These are phyloP conservation scores for Amniataba percoides DNA, from an alignment of 2,797 vertebrate species.

Conservation along the genomic window DNA sequence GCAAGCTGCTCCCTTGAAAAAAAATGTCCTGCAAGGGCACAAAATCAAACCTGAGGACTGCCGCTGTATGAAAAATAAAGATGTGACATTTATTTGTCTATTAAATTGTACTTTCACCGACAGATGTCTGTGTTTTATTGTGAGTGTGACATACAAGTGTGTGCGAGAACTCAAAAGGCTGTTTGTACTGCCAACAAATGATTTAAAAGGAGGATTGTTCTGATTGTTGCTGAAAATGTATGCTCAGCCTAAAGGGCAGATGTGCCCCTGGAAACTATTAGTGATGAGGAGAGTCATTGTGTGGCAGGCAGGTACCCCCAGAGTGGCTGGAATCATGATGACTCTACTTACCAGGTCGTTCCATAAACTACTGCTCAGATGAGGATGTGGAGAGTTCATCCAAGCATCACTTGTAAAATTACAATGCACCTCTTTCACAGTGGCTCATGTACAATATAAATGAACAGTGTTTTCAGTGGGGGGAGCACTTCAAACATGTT, in stretches of 20 bases:
- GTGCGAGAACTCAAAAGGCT: background rate
- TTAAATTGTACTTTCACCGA: slow-evolving; percentile 67
- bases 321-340: background rate
- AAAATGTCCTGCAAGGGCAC: slow-evolving; percentile 39
- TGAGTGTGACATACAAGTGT: background rate
- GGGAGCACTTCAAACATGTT: background rate
- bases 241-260: slow-evolving; percentile 14
- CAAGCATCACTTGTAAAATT: slow-evolving; percentile 18
- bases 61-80: slow-evolving; percentile 52
- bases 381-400: slow-evolving; percentile 17
- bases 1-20: slow-evolving; percentile 47
- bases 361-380: slow-evolving; percentile 55
- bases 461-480: background rate
- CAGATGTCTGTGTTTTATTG: slow-evolving; percentile 50
- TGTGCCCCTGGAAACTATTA: slow-evolving; percentile 30
- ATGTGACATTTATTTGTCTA: slow-evolving; percentile 74
- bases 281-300: slow-evolving; percentile 21
- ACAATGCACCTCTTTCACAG: slow-evolving; percentile 28
- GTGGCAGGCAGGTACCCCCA: slow-evolving; percentile 35
- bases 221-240: background rate
- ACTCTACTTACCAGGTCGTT: slow-evolving; percentile 34
- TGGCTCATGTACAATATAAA: background rate
- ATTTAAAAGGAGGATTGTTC: background rate
- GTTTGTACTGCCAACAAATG: background rate
- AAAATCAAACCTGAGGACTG: slow-evolving; percentile 38